phyloP scores from a whole-genome alignment of 2,113 vertebrate genomes.

The Pungitius pungitius region DNA sequence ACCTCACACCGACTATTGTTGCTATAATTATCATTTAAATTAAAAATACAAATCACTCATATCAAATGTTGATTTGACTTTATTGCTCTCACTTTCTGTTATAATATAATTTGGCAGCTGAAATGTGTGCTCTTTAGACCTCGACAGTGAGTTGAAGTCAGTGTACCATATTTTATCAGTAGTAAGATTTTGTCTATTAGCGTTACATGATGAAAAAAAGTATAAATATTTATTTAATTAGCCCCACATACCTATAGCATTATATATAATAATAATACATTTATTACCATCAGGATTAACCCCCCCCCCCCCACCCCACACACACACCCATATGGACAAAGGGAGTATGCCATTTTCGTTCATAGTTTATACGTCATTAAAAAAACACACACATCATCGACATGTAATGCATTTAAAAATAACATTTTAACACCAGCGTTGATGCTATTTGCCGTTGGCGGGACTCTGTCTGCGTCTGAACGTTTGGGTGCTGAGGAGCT shows the following conservation, averaged over 20 bases:
- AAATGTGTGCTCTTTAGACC: not conserved
- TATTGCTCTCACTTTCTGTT: not conserved
- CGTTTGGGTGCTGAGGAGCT: slow-evolving; percentile 54
- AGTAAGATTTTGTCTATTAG: not conserved
- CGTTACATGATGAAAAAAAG: not conserved
- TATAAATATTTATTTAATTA: not conserved
- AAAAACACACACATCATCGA: not conserved
- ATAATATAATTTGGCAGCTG: not conserved
- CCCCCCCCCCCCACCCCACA: too few species aligned
- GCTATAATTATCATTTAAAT: not conserved
- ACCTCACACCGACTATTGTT: not conserved
- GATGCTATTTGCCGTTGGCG: too few species aligned
- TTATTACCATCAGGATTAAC: not conserved
- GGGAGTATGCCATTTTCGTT: not conserved
- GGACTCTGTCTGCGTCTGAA: too few species aligned
- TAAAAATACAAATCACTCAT: not conserved
- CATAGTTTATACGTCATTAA: not conserved
- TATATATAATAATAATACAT: slow-evolving; percentile 1
- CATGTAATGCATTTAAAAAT: not conserved
- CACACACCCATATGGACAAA: not conserved
- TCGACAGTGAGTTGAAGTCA: not conserved
- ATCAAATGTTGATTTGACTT: not conserved
- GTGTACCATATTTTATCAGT: not conserved
- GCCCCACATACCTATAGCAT: not conserved
- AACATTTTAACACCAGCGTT: not conserved